Base-by-base conservation (phyloP, 35 echinoderm and acorn worm genomes). In the Heliocidaris tuberculata region DNA sequence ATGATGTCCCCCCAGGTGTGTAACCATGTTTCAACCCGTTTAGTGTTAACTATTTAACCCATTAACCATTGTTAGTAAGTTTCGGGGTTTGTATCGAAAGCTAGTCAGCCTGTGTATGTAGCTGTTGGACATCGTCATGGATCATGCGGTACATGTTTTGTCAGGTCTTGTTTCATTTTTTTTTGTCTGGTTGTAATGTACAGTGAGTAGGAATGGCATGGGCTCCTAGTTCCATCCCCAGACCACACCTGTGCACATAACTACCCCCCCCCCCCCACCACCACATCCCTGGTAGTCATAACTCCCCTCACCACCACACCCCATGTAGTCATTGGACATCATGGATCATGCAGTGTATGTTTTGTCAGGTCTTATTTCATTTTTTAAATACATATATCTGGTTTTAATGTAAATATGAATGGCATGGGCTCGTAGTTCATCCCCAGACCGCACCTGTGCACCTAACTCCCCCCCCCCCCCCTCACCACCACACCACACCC, bases 1-100 rank as follows among this genome's bases (percentile, higher is more conserved):
- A 94, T 96, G 93, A 94, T 94, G 95, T 96, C 95, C 93, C 95
- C 95, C 8, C 95, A 96, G 95, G 95, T 96, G 94, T 94, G 95
- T 96, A 93, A 48, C 48, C 31, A 17, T 59, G 48, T 49, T n/a
- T 59, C 12, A 30, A 32, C 91, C 91, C 31, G 29, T 15, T 15
- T 1, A 1, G 12, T 35, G 24, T 89, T 32, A 89, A 89, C 87
- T 48, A 89, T 89, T 89, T 89, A 89, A 89, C 31, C 32, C 7
- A 48, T 89, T 89, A 31, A 89, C 87, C 47, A 78, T 78, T 78
- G 65, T 24, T 78, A 6, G 65, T 78, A 2, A 78, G 21, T 19
- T 78, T 19, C 4, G 1, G 8, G 65, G 65, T 78, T 78, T 2
- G 21, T 48, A 48, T 89, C 16, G 30, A 88, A 88, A 88, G 8